phyloP scores from a whole-genome alignment of 2,797 vertebrate species.

The Fundulus diaphanus region DNA sequence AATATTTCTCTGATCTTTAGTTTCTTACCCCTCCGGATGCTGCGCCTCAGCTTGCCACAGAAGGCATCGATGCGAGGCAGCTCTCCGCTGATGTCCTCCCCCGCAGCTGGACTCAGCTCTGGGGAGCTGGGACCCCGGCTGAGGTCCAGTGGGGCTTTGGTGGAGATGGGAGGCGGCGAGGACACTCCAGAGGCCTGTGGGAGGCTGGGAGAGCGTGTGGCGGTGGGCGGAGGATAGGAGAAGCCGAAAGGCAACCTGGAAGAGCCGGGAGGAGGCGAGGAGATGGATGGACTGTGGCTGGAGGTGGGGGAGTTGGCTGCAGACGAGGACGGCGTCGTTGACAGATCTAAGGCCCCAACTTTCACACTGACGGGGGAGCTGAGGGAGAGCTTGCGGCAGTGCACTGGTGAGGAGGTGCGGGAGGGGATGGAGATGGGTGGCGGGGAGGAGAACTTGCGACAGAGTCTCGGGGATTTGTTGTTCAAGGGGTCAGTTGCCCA shows the following conservation, averaged over 20 bases:
- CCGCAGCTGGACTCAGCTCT: constrained; percentile 81
- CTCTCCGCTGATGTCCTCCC: constrained; percentile 84
- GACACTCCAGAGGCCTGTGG: constrained; percentile 65
- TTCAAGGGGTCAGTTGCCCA: constrained; percentile 84
- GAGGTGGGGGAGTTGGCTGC: constrained; percentile 86
- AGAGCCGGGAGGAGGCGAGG: constrained; percentile 78
- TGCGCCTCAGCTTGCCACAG: constrained; percentile 90
- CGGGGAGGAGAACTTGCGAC: constrained; percentile 94
- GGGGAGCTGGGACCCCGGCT: constrained; percentile 86
- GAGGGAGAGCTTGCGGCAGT: constrained; percentile 91
- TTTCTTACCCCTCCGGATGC: constrained; percentile 87
- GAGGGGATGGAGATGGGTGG: constrained; percentile 88
- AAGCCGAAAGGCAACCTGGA: constrained; percentile 80
- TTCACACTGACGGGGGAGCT: constrained; percentile 86
- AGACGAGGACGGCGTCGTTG: constrained; percentile 82
- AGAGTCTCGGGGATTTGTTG: constrained; percentile 91
- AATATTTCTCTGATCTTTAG: constrained; percentile 17
- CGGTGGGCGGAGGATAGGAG: constrained; percentile 82
- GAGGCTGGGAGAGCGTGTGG: constrained; percentile 82
- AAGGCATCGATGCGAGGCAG: constrained; percentile 88
- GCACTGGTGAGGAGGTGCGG: constrained; percentile 90
- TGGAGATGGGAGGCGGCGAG: constrained; percentile 79
- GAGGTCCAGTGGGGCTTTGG: constrained; percentile 86
- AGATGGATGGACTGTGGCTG: constrained; percentile 79
- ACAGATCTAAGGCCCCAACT: constrained; percentile 86